Base-by-base conservation (phyloP, 2,797 vertebrate genomes). In the Sciaenops ocellatus region DNA sequence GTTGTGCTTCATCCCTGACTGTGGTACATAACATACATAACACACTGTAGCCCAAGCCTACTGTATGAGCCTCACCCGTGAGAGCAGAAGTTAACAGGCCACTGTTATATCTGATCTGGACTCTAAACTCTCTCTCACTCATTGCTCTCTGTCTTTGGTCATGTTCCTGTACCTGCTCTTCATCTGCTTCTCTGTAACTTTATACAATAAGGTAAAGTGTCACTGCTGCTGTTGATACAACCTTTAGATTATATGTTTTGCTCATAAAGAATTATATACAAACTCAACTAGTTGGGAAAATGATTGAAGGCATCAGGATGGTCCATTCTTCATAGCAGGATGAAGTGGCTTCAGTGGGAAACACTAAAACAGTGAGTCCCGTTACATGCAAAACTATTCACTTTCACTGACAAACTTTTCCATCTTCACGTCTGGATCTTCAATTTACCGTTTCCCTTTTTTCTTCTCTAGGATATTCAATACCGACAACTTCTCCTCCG, bases 361-460 rank as follows among this genome's bases (percentile, higher is more conserved):
- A 86, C 78, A 73, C 73, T 84, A 72, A 77, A 89, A 89, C 65
- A 70, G 70, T n/a, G 44, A 73, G 77, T 85, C 78, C 76, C 13
- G 71, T 92, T 91, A 90, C 85, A 85, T 83, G 81, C 79, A 77
- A 78, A 93, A 91, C 86, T 89, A 89, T 92, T 91, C 76, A 79
- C 85, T 92, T 92, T 65, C 92, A 73, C 91, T 91, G 87, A 93
- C 92, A 90, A 89, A 85, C 88, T 89, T 94, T 95, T 94, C 94
- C 93, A 91, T 94, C 89, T 93, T 93, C 87, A 86, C n/a, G 92
- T 94, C 94, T 95, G 94, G 93, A 94, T 93, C 91, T 93, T 93
- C 87, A 91, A 91, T 95, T 93, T 90, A 92, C 90, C 78, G 71
- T 89, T 94, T 93, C 85, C 89, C 65, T 90, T 85, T 92, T 89